Evolutionary conservation across 2,888 invertebrate genomes (phyloP).

Genomic region (Drosophila paramelanica): DNA sequence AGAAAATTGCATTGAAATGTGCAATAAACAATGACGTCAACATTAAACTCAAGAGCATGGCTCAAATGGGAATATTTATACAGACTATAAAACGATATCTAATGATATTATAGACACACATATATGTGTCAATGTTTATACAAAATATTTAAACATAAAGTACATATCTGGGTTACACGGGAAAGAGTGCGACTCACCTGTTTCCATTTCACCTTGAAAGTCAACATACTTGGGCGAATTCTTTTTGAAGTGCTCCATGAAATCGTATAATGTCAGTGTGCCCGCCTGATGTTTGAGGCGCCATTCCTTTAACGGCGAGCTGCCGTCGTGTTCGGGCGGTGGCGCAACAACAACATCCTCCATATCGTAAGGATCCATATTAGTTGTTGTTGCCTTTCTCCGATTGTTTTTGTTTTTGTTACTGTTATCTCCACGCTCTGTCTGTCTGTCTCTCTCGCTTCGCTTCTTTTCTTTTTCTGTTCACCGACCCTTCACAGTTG

Average conservation of each 20-base stretch:
- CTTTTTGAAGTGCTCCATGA: slow-evolving; percentile 83
- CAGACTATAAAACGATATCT: background rate
- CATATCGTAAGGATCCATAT: slow-evolving; percentile 81
- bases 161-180: slow-evolving; percentile 17
- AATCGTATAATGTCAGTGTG: slow-evolving; percentile 79
- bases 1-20: slow-evolving; percentile 21
- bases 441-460: slow-evolving; percentile 1
- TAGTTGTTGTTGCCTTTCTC: slow-evolving; percentile 4
- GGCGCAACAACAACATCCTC: slow-evolving; percentile 80
- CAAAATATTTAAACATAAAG: background rate
- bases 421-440: background rate
- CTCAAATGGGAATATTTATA: slow-evolving; percentile 7
- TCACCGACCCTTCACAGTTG: background rate
- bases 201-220: slow-evolving; percentile 79
- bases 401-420: slow-evolving; percentile 8
- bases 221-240: slow-evolving; percentile 83
- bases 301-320: slow-evolving; percentile 84
- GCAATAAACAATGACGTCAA: slow-evolving; percentile 37
- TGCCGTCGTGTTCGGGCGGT: slow-evolving; percentile 56
- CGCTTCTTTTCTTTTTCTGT: no score
- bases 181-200: slow-evolving; percentile 75
- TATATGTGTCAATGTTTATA: background rate
- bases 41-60: slow-evolving; percentile 42
- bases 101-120: background rate
- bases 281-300: slow-evolving; percentile 83